Conservation (phyloP, 2,888 invertebrate genomes). For the Altica lythri region DNA sequence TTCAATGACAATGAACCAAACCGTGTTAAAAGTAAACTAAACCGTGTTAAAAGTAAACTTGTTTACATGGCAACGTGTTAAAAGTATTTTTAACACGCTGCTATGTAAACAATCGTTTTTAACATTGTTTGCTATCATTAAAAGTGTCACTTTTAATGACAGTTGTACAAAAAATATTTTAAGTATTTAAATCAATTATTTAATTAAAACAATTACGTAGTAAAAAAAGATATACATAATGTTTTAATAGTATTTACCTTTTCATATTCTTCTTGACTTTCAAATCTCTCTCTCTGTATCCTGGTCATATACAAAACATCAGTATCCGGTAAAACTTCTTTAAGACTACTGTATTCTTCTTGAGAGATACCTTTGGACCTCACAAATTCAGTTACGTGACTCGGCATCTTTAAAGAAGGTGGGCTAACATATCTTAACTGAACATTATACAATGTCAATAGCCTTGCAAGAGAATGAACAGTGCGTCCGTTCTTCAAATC, state of each 20-base stretch:
- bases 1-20: too few species aligned
- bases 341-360: constrained; percentile 72
- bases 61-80: too few species aligned
- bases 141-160: too few species aligned
- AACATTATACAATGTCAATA: constrained; percentile 93
- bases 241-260: constrained; percentile 63
- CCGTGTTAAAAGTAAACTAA: too few species aligned
- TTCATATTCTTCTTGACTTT: constrained; percentile 81
- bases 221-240: not conserved
- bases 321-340: constrained; percentile 87
- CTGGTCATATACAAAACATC: constrained; percentile 99
- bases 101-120: too few species aligned
- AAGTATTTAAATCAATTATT: too few species aligned
- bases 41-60: too few species aligned
- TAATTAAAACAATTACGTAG: too few species aligned
- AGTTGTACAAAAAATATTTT: too few species aligned
- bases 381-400: constrained; percentile 80
- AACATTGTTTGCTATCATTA: too few species aligned
- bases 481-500: constrained; percentile 98
- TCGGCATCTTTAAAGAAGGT: constrained; percentile 86
- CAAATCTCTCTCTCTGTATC: constrained; percentile 93
- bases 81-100: too few species aligned
- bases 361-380: constrained; percentile 79
- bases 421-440: constrained; percentile 85
- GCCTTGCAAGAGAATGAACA: constrained; percentile 93